phyloP scores from a whole-genome alignment of 2,797 vertebrate genomes.

The Siniperca obscura region DNA sequence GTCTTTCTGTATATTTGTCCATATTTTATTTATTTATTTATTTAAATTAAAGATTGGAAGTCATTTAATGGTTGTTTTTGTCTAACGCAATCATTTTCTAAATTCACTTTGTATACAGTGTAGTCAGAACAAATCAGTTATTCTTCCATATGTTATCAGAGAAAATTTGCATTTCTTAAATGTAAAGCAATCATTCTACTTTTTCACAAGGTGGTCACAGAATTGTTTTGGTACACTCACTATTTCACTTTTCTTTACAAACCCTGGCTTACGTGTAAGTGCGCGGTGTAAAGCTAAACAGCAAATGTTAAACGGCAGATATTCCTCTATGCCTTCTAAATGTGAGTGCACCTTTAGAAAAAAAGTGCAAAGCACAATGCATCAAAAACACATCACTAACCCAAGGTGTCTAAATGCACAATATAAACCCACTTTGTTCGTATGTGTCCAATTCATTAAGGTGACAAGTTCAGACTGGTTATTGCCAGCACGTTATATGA shows the following conservation, averaged over 20 bases:
- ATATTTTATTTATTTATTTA: too few species aligned
- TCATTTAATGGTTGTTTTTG: neutral
- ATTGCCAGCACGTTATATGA: constrained; percentile 98
- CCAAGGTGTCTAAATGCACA: neutral
- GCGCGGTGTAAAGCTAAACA: neutral
- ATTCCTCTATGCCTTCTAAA: neutral
- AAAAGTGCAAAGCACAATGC: neutral
- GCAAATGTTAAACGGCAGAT: neutral
- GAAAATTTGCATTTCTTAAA: neutral
- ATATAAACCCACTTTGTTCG: neutral
- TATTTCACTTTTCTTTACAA: neutral
- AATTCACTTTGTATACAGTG: neutral
- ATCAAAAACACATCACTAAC: neutral
- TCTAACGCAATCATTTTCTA: neutral
- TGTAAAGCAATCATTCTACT: neutral
- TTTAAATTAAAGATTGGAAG: neutral
- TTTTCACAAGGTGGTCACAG: neutral
- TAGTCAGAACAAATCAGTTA: neutral
- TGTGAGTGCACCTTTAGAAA: neutral
- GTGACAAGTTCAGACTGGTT: constrained; percentile 97
- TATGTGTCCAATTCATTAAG: constrained; percentile 75
- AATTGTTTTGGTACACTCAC: neutral
- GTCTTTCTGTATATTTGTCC: neutral
- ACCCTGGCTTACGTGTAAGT: neutral
- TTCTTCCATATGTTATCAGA: neutral